Base-by-base conservation (phyloP, 2,888 invertebrate genomes). In the Parapristionchus giblindavisi region DNA sequence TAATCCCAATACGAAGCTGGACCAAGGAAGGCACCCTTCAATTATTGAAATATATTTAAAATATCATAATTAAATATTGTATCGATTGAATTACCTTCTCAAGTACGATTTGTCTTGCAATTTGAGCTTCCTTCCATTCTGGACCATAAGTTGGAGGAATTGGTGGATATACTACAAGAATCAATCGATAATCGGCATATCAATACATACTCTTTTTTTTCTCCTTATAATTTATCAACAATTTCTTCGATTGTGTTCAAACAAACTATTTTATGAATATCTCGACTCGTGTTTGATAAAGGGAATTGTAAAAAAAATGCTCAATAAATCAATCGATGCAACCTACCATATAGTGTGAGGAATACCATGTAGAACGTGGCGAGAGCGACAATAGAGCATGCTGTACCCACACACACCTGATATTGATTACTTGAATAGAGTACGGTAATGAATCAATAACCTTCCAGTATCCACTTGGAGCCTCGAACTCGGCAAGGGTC, bases 381-480 rank as follows among this genome's bases (percentile, higher is more conserved):
- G 0, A 54, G 52, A 0, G 70, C 1, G 14, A 70, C 11, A 24
- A 70, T 36, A 1, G 51, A 34, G 1, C 43, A 40, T 0, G 27
- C n/a, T 6, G 36, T 32, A 1, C 27, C 32, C 5, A 66, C 66
- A 0, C 40, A 17, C 66, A 61, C 60, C 60, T 61, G 2, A 58
- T 21, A 34, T 58, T 11, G 14, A 29, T 3, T 32, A 29, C 21
- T 38, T 58, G 8, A 14, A 17, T 43, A 17, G 11, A 43, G 8
- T 43, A 43, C 43, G 17, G 43, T 43, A 43, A 43, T 43, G 8
- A 24, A 27, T 32, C 34, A 21, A 58, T 87, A 0, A 91, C 90
- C 90, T 95, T 96, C 94, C 94, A 95, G 88, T 93, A 92, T 2
- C 94, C 95, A 2, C 92, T 92, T 29, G 94, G 93, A 0, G 95